Percentiles rank a stretch among this genome's conserved stretches.
phyloP scores from a whole-genome alignment of 30 jellyfish, hydroid and myxozoan genomes.

The Pseudorhiza aurosa region DNA sequence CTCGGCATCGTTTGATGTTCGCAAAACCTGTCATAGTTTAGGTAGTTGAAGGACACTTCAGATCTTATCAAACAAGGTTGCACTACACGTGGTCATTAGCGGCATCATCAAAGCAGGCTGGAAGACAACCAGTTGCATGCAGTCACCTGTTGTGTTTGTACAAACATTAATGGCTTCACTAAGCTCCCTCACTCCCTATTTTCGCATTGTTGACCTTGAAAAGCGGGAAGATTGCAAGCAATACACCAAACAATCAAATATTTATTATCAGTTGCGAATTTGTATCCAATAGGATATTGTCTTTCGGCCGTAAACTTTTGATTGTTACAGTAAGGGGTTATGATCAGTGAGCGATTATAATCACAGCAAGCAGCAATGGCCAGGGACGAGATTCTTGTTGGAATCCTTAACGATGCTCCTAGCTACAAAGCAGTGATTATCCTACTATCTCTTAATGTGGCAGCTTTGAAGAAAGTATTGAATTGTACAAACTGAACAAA shows the following conservation, averaged over 20 bases:
- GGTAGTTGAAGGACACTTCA: conserved; percentile 44
- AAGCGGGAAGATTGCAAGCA: background rate
- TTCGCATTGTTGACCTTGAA: background rate
- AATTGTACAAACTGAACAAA: no score
- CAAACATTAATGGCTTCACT: conserved; percentile 8
- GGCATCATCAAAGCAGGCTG: conserved; percentile 34
- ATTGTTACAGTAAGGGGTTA: no score
- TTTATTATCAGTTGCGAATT: no score
- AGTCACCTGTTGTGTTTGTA: conserved; percentile 30
- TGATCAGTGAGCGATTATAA: no score
- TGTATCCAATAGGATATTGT: no score
- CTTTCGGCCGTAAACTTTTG: no score
- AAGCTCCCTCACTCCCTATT: background rate
- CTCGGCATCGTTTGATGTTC: conserved; percentile 44
- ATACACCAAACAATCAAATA: no score
- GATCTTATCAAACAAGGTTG: conserved; percentile 20
- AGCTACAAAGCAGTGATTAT: no score
- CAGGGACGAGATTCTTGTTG: background rate
- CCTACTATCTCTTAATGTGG: no score
- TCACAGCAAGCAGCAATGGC: background rate
- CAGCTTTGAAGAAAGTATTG: no score
- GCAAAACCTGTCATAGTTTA: conserved; percentile 28
- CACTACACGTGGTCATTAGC: conserved; percentile 24
- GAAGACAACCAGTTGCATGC: conserved; percentile 9
- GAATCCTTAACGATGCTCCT: background rate